Evolutionary conservation across 2,888 invertebrate genomes (phyloP).

Genomic region (Eupeodes latifasciatus): DNA sequence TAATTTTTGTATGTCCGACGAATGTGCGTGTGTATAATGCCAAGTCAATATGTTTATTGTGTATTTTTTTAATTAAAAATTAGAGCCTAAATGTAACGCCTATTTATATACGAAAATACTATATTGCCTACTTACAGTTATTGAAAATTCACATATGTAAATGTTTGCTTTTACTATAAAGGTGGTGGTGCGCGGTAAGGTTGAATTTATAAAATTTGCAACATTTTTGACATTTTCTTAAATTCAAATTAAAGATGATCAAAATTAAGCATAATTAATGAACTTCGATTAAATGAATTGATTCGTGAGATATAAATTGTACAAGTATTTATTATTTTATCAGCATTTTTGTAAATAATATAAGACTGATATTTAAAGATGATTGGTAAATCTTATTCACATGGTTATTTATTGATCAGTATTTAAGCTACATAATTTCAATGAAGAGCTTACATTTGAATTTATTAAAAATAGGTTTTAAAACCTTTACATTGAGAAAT

Average conservation of each 20-base stretch:
- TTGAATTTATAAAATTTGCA: neutral
- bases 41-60: constrained; percentile 37
- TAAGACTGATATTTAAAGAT: no score
- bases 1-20: constrained; percentile 31
- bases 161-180: neutral
- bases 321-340: no score
- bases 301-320: no score
- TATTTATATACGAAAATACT: neutral
- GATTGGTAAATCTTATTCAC: no score
- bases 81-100: neutral
- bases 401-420: no score
- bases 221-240: constrained; percentile 14
- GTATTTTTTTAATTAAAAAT: constrained; percentile 11
- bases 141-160: constrained; percentile 44
- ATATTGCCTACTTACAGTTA: constrained; percentile 33
- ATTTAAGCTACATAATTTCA: no score
- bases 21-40: neutral
- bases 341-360: no score
- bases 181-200: no score
- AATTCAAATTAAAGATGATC: constrained; percentile 18
- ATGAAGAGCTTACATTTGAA: no score
- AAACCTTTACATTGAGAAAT: no score
- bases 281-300: neutral
- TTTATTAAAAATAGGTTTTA: no score
- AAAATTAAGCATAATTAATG: neutral